Conservation (phyloP, 2,888 invertebrate species). For the Eudasyphora cyanicolor region DNA sequence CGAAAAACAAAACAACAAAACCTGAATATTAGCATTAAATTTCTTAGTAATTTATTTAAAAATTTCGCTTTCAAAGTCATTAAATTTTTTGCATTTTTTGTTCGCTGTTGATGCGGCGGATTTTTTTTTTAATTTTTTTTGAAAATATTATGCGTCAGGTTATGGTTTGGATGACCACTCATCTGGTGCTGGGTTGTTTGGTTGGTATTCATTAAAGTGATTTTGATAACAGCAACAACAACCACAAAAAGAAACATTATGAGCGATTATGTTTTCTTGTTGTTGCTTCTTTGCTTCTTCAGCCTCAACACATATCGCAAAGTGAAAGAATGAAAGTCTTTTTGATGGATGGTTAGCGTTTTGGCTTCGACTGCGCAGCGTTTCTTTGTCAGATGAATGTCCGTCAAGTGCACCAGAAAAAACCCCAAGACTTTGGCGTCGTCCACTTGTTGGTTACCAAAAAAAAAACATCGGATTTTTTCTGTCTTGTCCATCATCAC, state of each 20-base stretch:
- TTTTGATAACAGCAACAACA: neutral
- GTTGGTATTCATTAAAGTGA: constrained; percentile 14
- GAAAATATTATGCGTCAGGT: neutral
- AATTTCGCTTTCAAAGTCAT: constrained; percentile 33
- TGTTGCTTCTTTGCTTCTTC: neutral
- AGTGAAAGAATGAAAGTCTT: constrained; percentile 63
- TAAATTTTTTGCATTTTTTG: constrained; percentile 7
- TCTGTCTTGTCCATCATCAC: constrained; percentile 19
- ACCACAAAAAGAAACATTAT: neutral
- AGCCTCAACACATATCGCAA: constrained; percentile 25
- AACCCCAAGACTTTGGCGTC: too few species aligned
- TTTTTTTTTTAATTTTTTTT: neutral
- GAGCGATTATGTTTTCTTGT: constrained; percentile 13
- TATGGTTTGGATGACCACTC: neutral
- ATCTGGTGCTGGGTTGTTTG: neutral
- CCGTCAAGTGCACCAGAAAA: neutral
- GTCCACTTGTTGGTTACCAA: neutral
- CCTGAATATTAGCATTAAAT: constrained; percentile 4
- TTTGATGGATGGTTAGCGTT: neutral
- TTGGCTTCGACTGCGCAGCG: neutral
- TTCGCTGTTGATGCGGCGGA: neutral
- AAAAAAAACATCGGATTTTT: neutral
- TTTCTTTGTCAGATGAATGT: constrained; percentile 16
- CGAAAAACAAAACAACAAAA: neutral
- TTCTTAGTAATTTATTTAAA: constrained; percentile 7